These are phyloP conservation scores for Sinhomidia bicolor DNA, from an alignment of 2,888 invertebrate species.

Conservation along the genomic window DNA sequence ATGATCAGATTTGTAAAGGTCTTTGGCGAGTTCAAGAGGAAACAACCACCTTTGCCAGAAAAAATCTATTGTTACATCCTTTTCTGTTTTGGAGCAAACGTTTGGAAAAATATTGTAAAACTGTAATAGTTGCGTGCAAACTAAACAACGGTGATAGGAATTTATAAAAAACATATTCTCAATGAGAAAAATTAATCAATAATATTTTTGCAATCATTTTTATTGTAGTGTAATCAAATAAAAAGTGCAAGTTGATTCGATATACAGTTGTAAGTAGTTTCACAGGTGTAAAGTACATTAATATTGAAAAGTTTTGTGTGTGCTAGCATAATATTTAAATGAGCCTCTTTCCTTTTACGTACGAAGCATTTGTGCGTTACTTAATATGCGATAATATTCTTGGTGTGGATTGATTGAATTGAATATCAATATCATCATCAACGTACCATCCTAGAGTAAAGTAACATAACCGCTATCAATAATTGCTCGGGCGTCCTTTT, in stretches of 20 bases:
- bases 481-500: constrained; percentile 24
- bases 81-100: not conserved
- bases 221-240: not conserved
- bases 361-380: not conserved
- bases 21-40: constrained; percentile 71
- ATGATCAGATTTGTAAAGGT: constrained; percentile 71
- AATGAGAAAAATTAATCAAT: no score
- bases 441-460: not conserved
- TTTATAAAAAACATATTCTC: no score
- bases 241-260: not conserved
- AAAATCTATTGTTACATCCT: not conserved
- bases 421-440: not conserved
- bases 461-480: constrained; percentile 35
- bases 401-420: constrained; percentile 9
- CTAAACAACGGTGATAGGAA: no score
- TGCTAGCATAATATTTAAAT: not conserved
- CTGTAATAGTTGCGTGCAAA: not conserved
- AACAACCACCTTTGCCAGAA: constrained; percentile 14
- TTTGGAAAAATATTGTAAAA: not conserved
- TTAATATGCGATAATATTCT: not conserved
- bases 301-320: not conserved
- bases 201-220: no score
- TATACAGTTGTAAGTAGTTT: not conserved
- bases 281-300: not conserved
- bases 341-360: not conserved